Evolutionary conservation across 2,888 invertebrate species (phyloP).

Genomic region (Iselma pallidipennis): DNA sequence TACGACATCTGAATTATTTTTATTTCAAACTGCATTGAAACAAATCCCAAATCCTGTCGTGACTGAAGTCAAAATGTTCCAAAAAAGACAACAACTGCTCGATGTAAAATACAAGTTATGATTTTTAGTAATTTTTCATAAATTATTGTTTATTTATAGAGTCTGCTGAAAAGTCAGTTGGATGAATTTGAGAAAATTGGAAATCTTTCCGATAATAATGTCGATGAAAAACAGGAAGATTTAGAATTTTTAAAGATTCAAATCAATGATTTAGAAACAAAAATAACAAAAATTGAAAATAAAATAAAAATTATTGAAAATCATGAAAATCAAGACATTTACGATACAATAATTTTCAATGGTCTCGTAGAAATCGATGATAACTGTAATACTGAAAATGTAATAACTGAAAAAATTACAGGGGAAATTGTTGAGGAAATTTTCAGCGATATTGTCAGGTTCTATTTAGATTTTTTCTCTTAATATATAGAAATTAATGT

Average conservation of each 20-base stretch:
- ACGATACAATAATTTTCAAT: conserved; percentile 44
- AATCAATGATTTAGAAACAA: conserved; percentile 15
- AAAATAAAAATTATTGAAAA: conserved; percentile 23
- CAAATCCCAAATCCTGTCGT: conserved; percentile 45
- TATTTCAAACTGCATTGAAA: conserved; percentile 43
- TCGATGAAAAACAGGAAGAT: not conserved
- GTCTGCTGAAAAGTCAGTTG: not conserved
- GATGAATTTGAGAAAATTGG: not conserved
- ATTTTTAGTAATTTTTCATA: conserved; percentile 45
- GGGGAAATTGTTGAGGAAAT: conserved; percentile 43
- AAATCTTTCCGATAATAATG: not conserved
- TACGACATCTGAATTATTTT: conserved; percentile 39
- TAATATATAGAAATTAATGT: too few species aligned
- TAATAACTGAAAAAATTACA: conserved; percentile 45
- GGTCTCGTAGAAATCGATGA: conserved; percentile 48
- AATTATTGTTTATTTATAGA: not conserved
- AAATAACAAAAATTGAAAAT: conserved; percentile 28
- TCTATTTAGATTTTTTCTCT: conserved; percentile 14
- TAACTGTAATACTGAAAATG: conserved; percentile 37
- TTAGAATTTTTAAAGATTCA: not conserved
- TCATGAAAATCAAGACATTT: conserved; percentile 14
- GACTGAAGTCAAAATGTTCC: conserved; percentile 36
- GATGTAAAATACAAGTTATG: conserved; percentile 38
- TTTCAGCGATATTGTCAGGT: conserved; percentile 42
- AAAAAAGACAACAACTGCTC: conserved; percentile 20